phyloP scores from a whole-genome alignment of 2,797 vertebrate species.

The Epinephelus malabaricus region DNA sequence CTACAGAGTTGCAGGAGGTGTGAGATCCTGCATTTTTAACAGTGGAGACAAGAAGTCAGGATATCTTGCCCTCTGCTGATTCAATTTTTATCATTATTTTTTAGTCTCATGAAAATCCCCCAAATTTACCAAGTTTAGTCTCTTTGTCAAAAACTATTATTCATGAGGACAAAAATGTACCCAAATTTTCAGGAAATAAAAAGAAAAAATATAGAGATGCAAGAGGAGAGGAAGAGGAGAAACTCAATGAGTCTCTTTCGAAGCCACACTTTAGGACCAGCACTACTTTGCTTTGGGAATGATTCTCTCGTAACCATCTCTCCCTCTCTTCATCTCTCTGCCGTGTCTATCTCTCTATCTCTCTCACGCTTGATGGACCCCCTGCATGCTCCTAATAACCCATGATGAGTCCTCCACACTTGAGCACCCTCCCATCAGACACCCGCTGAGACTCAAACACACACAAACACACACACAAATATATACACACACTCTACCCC shows the following conservation, averaged over 20 bases:
- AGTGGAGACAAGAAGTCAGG: not conserved
- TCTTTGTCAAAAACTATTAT: not conserved
- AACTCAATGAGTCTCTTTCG: constrained; percentile 17
- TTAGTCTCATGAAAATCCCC: not conserved
- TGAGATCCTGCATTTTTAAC: not conserved
- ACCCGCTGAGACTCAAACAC: constrained; percentile 74
- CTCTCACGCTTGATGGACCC: constrained; percentile 74
- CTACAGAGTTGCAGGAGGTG: not conserved
- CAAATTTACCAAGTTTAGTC: not conserved
- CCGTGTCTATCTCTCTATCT: constrained; percentile 55
- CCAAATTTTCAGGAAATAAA: not conserved
- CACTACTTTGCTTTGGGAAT: constrained; percentile 54
- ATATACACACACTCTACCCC: constrained; percentile 48
- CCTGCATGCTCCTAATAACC: constrained; percentile 86
- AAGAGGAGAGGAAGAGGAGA: not conserved
- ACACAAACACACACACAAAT: constrained; percentile 58
- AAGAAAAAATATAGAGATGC: not conserved
- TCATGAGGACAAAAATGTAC: not conserved
- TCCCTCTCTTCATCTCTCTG: constrained; percentile 41
- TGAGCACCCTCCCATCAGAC: constrained; percentile 87
- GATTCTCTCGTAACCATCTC: constrained; percentile 44
- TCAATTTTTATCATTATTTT: not conserved
- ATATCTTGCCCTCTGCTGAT: not conserved
- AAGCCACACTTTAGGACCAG: constrained; percentile 29
- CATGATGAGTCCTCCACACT: constrained; percentile 89